Base-by-base conservation (phyloP, 2,888 invertebrate genomes). In the Pristionchus japonicus region DNA sequence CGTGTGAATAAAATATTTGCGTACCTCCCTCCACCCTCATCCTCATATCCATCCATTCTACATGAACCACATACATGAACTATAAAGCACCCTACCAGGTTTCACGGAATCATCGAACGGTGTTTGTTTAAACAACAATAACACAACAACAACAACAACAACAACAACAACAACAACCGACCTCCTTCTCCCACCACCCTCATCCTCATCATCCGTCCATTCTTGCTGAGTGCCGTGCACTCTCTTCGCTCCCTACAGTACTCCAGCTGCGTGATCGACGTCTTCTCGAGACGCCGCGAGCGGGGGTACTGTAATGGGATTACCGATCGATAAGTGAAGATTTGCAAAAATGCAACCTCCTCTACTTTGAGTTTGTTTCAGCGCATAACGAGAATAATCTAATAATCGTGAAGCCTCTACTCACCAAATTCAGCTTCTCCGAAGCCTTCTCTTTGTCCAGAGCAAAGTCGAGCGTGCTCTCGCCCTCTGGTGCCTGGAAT, bases 251-350 rank as follows among this genome's bases (percentile, higher is more conserved):
- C 37, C 9, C 27, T n/a, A 17, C 61, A 85, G 43, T 85, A 85
- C 52, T 64, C 85, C 85, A 85, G 43, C 40, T 61, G 40, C 34
- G 61, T 85, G 40, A 85, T 85, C 40, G 85, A 37, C 17, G 85
- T 85, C 85, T 85, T 85, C 43, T 7, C 31, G n/a, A 85, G 64
- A 13, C 37, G 85, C 20, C 3, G 43, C 9, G 64, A 64, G 40
- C 85, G 82, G 11, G 82, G 52, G 82, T 52, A 52, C 82, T 83
- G 82, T 34, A 57, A 57, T 52, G 15, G 57, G 23, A 11, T 43
- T n/a, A n/a, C n/a, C n/a, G n/a, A n/a, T n/a, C n/a, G n/a, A n/a
- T n/a, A n/a, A n/a, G n/a, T n/a, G n/a, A n/a, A n/a, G n/a, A n/a
- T n/a, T n/a, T n/a, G n/a, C n/a, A n/a, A n/a, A n/a, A n/a, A n/a